phyloP scores from a whole-genome alignment of 1,140 invertebrate genomes.

The Drosophila sp. region DNA sequence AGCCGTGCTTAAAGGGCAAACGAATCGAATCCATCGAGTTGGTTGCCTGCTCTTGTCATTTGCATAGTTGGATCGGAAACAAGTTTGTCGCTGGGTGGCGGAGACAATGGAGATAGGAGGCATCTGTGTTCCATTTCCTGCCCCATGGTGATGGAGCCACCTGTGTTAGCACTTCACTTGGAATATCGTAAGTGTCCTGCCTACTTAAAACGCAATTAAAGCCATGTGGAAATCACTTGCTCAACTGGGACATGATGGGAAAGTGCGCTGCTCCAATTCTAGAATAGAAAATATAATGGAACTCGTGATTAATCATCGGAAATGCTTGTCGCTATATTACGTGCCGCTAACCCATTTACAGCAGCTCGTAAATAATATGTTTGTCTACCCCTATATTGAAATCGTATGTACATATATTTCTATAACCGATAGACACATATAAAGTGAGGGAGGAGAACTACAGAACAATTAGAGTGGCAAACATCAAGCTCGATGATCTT shows the following conservation, averaged over 20 bases:
- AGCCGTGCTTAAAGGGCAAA: conserved; percentile 55
- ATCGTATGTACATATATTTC: too few species aligned
- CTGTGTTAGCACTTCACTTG: conserved; percentile 44
- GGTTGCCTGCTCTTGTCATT: conserved; percentile 36
- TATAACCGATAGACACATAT: conserved; percentile 32
- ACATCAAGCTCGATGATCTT: conserved; percentile 75
- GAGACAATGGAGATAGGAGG: conserved; percentile 4
- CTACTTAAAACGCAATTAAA: conserved; percentile 78
- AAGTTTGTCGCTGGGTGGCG: conserved; percentile 10
- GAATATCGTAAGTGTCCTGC: neutral
- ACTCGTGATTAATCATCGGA: conserved; percentile 69
- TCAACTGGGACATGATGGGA: conserved; percentile 50
- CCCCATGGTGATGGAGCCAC: conserved; percentile 40
- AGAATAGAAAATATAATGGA: conserved; percentile 49
- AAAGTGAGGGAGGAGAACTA: conserved; percentile 40
- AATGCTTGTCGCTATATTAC: conserved; percentile 74
- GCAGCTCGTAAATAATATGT: conserved; percentile 73
- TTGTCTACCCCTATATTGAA: conserved; percentile 26
- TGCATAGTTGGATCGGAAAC: conserved; percentile 16
- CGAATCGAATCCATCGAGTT: conserved; percentile 20
- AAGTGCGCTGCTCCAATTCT: conserved; percentile 45
- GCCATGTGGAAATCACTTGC: conserved; percentile 53
- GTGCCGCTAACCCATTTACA: conserved; percentile 78
- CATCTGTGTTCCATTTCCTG: conserved; percentile 36
- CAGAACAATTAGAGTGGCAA: conserved; percentile 53